These are phyloP conservation scores for Alosa alosa DNA, from an alignment of 2,113 vertebrate genomes.

Conservation along the genomic window DNA sequence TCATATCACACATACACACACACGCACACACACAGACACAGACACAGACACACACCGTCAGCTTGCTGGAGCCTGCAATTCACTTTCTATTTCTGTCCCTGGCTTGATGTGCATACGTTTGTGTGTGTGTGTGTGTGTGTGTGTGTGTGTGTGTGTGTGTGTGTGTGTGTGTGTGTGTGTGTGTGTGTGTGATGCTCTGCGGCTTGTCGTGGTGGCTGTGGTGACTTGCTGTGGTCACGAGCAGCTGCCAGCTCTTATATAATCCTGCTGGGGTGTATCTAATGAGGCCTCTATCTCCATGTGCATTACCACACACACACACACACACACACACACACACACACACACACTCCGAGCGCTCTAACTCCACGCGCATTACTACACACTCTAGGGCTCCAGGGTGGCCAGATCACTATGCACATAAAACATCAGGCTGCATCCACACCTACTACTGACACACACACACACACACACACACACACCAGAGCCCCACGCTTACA, in stretches of 20 bases:
- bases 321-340: not conserved
- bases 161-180: not conserved
- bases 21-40: not conserved
- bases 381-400: too few species aligned
- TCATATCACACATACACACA: conserved; percentile 4
- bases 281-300: conserved; percentile 1
- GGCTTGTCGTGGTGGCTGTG: not conserved
- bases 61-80: not conserved
- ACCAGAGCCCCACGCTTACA: too few species aligned
- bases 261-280: not conserved
- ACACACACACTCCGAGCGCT: too few species aligned
- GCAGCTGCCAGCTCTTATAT: conserved; percentile 11
- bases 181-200: not conserved
- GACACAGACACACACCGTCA: not conserved
- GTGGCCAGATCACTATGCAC: too few species aligned
- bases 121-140: not conserved
- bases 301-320: too few species aligned
- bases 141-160: not conserved
- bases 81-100: not conserved
- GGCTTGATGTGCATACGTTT: not conserved
- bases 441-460: too few species aligned
- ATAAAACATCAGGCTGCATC: too few species aligned
- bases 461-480: not conserved
- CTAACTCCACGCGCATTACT: too few species aligned
- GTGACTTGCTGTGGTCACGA: not conserved